These are phyloP conservation scores for Pogonocichla stellata DNA, from an alignment of 2,113 vertebrate species.

Conservation along the genomic window DNA sequence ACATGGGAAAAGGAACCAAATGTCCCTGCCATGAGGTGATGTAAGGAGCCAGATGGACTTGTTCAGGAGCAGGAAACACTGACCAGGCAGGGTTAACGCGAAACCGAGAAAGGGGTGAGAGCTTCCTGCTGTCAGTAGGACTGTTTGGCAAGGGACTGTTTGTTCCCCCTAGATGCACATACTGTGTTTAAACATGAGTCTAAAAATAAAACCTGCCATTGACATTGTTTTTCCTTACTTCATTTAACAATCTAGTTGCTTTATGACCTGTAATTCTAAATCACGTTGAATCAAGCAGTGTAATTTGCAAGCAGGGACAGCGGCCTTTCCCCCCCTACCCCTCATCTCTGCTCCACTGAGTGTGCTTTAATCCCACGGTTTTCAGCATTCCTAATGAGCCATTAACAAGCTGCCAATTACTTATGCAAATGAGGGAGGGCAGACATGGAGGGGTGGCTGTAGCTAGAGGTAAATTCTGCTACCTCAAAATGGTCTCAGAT, in stretches of 20 bases:
- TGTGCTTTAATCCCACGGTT: conserved; percentile 65
- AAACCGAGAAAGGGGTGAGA: background rate
- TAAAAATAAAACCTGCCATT: conserved; percentile 54
- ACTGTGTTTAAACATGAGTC: conserved; percentile 26
- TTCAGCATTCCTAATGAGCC: conserved; percentile 58
- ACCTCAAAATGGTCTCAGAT: conserved; percentile 51
- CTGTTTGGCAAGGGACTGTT: conserved; percentile 45
- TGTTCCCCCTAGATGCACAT: conserved; percentile 32
- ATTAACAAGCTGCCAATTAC: conserved; percentile 51
- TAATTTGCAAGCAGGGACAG: conserved; percentile 36
- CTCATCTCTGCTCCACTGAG: conserved; percentile 25
- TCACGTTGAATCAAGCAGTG: background rate
- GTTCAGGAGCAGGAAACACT: background rate
- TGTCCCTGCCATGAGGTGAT: background rate
- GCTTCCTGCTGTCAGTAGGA: conserved; percentile 30
- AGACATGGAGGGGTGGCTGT: conserved; percentile 6
- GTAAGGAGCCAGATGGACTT: background rate
- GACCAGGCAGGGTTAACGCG: conserved; percentile 1
- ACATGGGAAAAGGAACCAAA: background rate
- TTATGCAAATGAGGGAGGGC: conserved; percentile 2
- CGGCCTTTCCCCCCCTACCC: background rate
- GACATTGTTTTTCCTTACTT: conserved; percentile 63
- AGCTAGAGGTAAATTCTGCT: conserved; percentile 47
- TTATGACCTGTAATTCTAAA: conserved; percentile 59
- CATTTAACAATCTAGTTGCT: conserved; percentile 59